These are phyloP conservation scores for Vulpes ferrilata DNA, from an alignment of 2,113 vertebrate species.

Conservation along the genomic window DNA sequence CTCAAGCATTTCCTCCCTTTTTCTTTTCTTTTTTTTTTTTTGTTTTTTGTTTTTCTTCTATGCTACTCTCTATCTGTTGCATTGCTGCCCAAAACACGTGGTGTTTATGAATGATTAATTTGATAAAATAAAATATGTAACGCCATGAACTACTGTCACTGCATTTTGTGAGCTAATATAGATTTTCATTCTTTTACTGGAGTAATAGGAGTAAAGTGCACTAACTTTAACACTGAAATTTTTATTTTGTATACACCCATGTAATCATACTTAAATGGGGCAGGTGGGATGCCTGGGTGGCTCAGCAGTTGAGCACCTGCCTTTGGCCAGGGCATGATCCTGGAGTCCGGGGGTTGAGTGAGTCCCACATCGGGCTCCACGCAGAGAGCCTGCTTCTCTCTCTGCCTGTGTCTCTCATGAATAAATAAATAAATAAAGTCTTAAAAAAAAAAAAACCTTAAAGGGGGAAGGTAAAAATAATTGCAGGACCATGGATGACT, in stretches of 20 bases:
- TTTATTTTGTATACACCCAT: not conserved
- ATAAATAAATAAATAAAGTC: too few relatives aligned
- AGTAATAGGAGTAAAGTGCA: not conserved
- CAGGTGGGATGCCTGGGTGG: too few relatives aligned
- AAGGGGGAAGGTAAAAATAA: not conserved
- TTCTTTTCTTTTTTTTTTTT: not conserved
- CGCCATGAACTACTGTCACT: not conserved
- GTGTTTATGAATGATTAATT: not conserved
- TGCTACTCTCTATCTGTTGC: not conserved
- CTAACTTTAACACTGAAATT: not conserved
- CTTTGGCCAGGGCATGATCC: too few relatives aligned
- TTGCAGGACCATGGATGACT: not conserved
- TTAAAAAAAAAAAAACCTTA: too few relatives aligned
- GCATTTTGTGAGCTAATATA: not conserved
- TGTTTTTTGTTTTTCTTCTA: not conserved
- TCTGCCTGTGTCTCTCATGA: too few relatives aligned
- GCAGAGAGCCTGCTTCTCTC: too few relatives aligned
- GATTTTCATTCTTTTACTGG: not conserved
- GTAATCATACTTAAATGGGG: not conserved
- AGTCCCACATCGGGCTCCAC: too few relatives aligned
- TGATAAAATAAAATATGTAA: not conserved
- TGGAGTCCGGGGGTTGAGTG: too few relatives aligned
- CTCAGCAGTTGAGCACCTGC: too few relatives aligned
- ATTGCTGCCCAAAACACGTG: not conserved
- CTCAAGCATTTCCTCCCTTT: not conserved